Conservation (phyloP, 2,888 invertebrate genomes). For the Drosophila engyochracea region DNA sequence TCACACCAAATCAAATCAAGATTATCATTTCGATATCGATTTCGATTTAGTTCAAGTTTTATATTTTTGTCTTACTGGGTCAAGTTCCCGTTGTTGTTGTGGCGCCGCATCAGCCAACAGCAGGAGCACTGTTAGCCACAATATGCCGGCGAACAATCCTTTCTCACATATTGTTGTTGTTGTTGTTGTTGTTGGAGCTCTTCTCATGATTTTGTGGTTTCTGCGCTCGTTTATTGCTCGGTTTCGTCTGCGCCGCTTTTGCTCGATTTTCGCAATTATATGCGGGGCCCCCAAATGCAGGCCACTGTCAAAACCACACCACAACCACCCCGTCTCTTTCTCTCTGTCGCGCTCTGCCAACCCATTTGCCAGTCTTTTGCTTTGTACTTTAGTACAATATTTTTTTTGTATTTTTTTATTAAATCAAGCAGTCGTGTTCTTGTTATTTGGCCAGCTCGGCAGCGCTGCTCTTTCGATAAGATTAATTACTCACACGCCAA, state of each 20-base stretch:
- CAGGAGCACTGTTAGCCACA: conserved; percentile 4
- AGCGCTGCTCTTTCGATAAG: conserved; percentile 58
- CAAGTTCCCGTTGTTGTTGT: not conserved
- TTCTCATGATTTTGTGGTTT: conserved; percentile 15
- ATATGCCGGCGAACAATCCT: not conserved
- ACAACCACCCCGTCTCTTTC: not conserved
- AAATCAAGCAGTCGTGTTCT: conserved; percentile 57
- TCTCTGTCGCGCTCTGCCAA: not conserved
- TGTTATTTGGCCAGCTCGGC: conserved; percentile 61
- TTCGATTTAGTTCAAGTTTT: not conserved
- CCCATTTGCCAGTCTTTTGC: not conserved
- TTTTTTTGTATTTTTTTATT: conserved; percentile 46
- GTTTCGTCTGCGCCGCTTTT: conserved; percentile 44
- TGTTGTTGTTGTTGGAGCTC: not conserved
- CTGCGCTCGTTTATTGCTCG: conserved; percentile 38
- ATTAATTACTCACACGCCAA: conserved; percentile 62
- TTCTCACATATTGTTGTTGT: not conserved
- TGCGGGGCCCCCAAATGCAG: conserved; percentile 29
- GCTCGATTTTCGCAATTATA: conserved; percentile 61
- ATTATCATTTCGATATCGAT: not conserved
- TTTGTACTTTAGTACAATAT: conserved; percentile 57
- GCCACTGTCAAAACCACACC: not conserved
- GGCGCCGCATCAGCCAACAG: not conserved
- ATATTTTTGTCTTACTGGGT: not conserved
- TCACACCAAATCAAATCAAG: not conserved